Evolutionary conservation across 1,140 invertebrate species (phyloP), one percentile per base, ranked within the genome.

Genomic region (Nasonia longicornis): DNA sequence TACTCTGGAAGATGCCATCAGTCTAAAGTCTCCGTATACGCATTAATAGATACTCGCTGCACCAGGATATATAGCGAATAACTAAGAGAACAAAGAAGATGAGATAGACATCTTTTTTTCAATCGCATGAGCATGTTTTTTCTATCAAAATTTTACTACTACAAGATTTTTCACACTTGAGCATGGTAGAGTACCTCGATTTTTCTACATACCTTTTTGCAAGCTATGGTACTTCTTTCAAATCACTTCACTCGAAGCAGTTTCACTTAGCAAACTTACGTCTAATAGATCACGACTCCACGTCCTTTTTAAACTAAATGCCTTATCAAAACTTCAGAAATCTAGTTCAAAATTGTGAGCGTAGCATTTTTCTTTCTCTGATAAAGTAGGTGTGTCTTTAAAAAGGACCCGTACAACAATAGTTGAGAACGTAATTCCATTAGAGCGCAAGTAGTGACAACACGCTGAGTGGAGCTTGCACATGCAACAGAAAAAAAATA

Each of bases 71-170:
- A 58, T 58, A 58, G 52, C 52, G 20, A 58, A 58, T 6, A 20
- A 20, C 52, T 58, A 16, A n/a, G 20, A 58, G 52, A 58, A 58
- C 52, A 16, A 20, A 58, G 26, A 31, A 31, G 22, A 67, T 67
- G 1, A 67, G 4, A 67, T 58, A 58, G 48, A 75, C 73, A 70
- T 2, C 31, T 35, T 35, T 64, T 38, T 64, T 45, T 81, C 48
- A 72, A 66, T n/a, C 35, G 81, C 81, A 82, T 82, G 81, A 45
- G 81, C 81, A 82, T 82, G 81, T 6, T 76, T 81, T 76, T 72
- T 64, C 77, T 77, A 48, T 14, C 35, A 71, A 72, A 63, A 71
- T 66, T 35, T 35, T 70, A 26, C 31, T 3, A 67, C 66, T 31
- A 67, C 22, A 67, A n/a, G 20, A n/a, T 7, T 20, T 81, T 66